A percentile compares a stretch with the other conserved stretches of the same genome.
Evolutionary conservation across 2,888 invertebrate species (phyloP).

Genomic region (Plemyria rubiginata): DNA sequence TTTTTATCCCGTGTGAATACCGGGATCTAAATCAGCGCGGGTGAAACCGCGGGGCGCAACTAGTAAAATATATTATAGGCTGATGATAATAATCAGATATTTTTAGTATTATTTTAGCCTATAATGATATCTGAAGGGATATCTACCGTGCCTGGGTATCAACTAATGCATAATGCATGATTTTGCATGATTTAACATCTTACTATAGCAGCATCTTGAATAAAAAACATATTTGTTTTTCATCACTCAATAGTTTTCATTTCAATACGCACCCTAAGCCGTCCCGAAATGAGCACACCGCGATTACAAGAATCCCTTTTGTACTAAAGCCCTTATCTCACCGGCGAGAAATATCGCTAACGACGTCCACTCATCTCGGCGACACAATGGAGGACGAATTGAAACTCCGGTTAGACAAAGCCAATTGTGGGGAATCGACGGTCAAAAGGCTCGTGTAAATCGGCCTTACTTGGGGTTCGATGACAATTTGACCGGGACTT

Average conservation of each 20-base stretch:
- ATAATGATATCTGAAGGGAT: too few relatives aligned
- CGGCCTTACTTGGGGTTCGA: slow-evolving; percentile 56
- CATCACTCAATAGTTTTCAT: background rate
- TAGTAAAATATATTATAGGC: too few relatives aligned
- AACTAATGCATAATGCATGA: too few relatives aligned
- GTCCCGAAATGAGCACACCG: slow-evolving; percentile 58
- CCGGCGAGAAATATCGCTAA: slow-evolving; percentile 69
- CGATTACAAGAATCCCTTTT: slow-evolving; percentile 76
- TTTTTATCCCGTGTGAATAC: too few relatives aligned
- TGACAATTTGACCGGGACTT: slow-evolving; percentile 46
- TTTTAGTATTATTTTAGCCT: too few relatives aligned
- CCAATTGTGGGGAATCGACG: slow-evolving; percentile 63
- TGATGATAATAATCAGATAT: too few relatives aligned
- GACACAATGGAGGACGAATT: slow-evolving; percentile 79
- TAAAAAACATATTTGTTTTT: background rate
- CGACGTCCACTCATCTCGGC: slow-evolving; percentile 79
- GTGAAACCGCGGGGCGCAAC: too few relatives aligned
- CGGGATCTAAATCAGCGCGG: too few relatives aligned
- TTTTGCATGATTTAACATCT: too few relatives aligned
- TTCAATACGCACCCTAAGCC: slow-evolving; percentile 18
- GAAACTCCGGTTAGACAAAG: slow-evolving; percentile 79
- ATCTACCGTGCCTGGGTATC: too few relatives aligned
- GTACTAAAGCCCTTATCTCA: slow-evolving; percentile 74
- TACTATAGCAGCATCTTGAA: too few relatives aligned
- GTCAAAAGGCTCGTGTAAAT: slow-evolving; percentile 67